Base-by-base conservation (phyloP, 2,888 invertebrate species). In the Thumatha senex region DNA sequence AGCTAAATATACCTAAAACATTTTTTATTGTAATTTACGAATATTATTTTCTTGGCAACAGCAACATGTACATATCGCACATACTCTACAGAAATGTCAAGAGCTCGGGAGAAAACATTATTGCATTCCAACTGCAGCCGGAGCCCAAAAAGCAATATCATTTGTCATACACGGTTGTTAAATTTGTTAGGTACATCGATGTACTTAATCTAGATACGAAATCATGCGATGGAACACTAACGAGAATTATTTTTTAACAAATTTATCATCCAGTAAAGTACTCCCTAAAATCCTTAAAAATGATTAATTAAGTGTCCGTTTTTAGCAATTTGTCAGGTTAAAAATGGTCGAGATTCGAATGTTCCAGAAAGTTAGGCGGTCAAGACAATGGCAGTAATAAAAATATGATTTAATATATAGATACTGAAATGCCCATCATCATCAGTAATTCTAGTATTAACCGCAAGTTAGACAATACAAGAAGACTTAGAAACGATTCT, bases 91-190 rank as follows among this genome's bases (percentile, higher is more conserved):
- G 62, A 63, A 64, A 71, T 68, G 73, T 69, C 70, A 72, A 69
- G 68, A 72, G 70, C 75, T 57, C 67, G 69, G 58, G 61, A 67
- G 56, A 63, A 59, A 66, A 74, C 78, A 72, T 80, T 85, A 86
- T 86, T 84, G 81, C 86, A 84, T 85, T 86, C 83, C 78, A 58
- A 61, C 72, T 56, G 69, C 58, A 66, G 49, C 58, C 39, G 59
- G 50, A 51, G 59, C 58, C 59, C 55, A 71, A 73, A 72, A 72
- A 72, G 79, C 76, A 74, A 79, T 81, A 80, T 72, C 76, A 77
- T 83, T 82, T 83, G 78, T 82, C 80, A 82, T 82, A 76, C 66
- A 63, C 63, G 64, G 56, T 43, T 24, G 18, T 24, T 24, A 24
- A 2, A 24, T 5, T 48, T 40, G 61, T 51, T 55, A 51, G 46